Conservation (phyloP, 2,888 invertebrate species). For the Taphrorychus bicolor region DNA sequence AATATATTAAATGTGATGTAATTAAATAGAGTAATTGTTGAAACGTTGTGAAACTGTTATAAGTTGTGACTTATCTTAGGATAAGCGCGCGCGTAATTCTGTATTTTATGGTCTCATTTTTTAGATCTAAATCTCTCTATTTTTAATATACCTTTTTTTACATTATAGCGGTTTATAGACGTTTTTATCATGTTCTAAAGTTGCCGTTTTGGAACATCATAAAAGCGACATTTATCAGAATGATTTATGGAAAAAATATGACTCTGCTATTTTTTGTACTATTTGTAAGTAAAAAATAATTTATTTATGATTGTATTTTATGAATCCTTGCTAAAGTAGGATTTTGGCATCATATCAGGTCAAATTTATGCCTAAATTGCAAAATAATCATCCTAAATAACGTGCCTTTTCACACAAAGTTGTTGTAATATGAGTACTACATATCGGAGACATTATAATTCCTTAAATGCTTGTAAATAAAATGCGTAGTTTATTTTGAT, state of each 20-base stretch:
- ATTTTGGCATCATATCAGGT: too few relatives aligned
- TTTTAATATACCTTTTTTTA: conserved; percentile 24
- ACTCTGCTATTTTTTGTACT: not conserved
- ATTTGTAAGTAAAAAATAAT: not conserved
- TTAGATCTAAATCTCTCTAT: conserved; percentile 26
- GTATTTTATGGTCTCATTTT: conserved; percentile 21
- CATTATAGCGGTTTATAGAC: not conserved
- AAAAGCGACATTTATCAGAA: too few relatives aligned
- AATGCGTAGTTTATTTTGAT: conserved; percentile 8
- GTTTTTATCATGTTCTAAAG: not conserved
- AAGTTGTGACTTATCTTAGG: conserved; percentile 10
- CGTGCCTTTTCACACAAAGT: conserved; percentile 27
- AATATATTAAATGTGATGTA: conserved; percentile 30
- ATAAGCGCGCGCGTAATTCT: conserved; percentile 20
- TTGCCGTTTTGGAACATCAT: too few relatives aligned
- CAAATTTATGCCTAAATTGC: not conserved
- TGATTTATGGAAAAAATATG: not conserved
- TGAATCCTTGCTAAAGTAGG: not conserved
- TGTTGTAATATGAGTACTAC: conserved; percentile 17
- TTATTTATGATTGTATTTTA: not conserved
- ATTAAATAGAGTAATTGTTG: conserved; percentile 27
- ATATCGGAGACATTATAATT: conserved; percentile 26
- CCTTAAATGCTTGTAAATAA: conserved; percentile 27
- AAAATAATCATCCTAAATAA: not conserved
- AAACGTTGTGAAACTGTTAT: conserved; percentile 33